Conservation (phyloP, 2,888 invertebrate genomes). For the Myopa tessellatipennis region DNA sequence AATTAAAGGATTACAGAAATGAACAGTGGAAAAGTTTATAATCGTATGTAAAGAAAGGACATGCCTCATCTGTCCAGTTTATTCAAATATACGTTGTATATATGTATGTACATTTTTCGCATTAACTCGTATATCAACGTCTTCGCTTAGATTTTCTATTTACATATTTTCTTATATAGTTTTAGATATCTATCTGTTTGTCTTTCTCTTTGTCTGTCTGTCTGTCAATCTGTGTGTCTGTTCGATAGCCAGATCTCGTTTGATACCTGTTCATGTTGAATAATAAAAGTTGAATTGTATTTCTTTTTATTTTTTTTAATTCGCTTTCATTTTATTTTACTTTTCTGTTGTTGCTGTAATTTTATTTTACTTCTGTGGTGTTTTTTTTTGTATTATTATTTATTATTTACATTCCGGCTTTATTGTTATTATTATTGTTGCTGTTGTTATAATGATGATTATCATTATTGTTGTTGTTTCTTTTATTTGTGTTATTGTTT, state of each 20-base stretch:
- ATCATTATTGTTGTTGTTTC: constrained; percentile 6
- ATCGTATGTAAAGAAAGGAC: no score
- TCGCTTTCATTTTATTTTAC: constrained; percentile 23
- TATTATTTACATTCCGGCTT: background rate
- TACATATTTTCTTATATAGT: no score
- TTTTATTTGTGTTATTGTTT: background rate
- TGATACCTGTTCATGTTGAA: constrained; percentile 21
- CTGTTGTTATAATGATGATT: background rate
- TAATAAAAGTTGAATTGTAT: constrained; percentile 15
- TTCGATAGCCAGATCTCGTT: background rate
- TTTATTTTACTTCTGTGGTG: no score
- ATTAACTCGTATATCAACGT: no score
- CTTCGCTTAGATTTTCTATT: no score
- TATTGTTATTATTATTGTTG: background rate
- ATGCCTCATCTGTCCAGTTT: no score
- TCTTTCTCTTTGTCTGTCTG: background rate
- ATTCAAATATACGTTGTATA: no score
- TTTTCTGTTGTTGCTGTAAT: background rate
- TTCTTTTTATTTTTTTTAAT: constrained; percentile 21
- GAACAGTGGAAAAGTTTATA: no score
- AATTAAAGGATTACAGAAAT: no score
- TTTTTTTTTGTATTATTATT: no score
- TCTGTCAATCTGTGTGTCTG: background rate
- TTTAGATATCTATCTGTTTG: background rate
- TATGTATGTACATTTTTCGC: no score